Percentiles rank a stretch among this genome's conserved stretches.
These are phyloP conservation scores for Erynnis tages DNA, from an alignment of 2,888 invertebrate genomes.

Conservation along the genomic window DNA sequence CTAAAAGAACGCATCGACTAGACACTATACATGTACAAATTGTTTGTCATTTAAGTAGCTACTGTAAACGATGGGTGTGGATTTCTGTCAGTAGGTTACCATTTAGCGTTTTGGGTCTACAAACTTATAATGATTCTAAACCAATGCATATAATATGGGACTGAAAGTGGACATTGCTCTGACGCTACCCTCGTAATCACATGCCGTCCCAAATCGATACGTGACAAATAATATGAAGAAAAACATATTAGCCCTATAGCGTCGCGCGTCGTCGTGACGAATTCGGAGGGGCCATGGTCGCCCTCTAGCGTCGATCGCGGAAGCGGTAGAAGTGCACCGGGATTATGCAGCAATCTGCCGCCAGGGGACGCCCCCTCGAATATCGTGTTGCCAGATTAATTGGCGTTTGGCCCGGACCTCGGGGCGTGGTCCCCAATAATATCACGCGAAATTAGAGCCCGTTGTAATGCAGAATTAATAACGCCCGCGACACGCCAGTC, in stretches of 20 bases:
- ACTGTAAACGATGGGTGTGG: no score
- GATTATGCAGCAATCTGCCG: conserved; percentile 72
- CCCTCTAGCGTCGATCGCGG: conserved; percentile 58
- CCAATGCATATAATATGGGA: no score
- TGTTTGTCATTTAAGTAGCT: no score
- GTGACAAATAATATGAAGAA: conserved; percentile 57
- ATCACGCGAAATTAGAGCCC: conserved; percentile 70
- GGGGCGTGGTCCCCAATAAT: conserved; percentile 53
- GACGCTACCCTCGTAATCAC: no score
- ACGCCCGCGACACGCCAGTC: conserved; percentile 44
- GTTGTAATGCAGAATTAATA: conserved; percentile 71
- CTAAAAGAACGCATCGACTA: no score
- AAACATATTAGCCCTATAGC: conserved; percentile 60
- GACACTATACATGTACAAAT: no score
- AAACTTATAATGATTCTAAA: no score
- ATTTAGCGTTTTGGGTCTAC: no score
- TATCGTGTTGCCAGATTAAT: conserved; percentile 79
- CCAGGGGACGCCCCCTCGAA: conserved; percentile 48
- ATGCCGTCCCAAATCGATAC: not conserved
- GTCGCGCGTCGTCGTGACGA: conserved; percentile 43
- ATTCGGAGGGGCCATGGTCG: conserved; percentile 46
- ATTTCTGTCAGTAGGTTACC: no score
- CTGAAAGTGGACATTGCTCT: not conserved
- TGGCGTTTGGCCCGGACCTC: conserved; percentile 69
- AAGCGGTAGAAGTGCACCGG: conserved; percentile 75